Base-by-base conservation (phyloP, 2,888 invertebrate genomes). In the Ommatoiulus sabulosus region DNA sequence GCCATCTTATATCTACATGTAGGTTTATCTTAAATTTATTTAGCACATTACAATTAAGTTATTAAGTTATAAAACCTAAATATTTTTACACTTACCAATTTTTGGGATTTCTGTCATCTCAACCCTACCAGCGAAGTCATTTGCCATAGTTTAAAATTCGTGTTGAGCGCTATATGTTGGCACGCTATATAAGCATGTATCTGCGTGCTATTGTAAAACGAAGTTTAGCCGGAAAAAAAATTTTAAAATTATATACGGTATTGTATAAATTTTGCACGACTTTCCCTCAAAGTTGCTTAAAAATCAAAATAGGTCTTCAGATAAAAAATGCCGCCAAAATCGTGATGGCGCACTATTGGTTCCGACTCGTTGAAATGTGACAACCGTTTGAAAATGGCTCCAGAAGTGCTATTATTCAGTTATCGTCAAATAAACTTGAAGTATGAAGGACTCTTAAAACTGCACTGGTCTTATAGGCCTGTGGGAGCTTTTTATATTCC, bases 71-170 rank as follows among this genome's bases (percentile, higher is more conserved):
- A n/a, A n/a, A n/a, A n/a, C n/a, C 20, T 5, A 24, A 72, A 72
- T 72, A 72, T 72, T 72, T 72, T 20, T 7, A 72, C 72, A 72
- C 72, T 72, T 24, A 72, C 72, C 72, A 72, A 72, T 8, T 72
- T 72, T 72, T 72, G 20, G 24, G 24, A n/a, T 24, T 24, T 72
- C 72, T 20, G 72, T 24, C 72, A 72, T 72, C 72, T 72, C 72
- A 6, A 72, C 8, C 24, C 72, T 72, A 8, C 20, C n/a, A 72
- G 24, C 72, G 20, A 72, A 17, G n/a, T 24, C 72, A 72, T 72
- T 72, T 72, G 72, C 72, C 72, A 72, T 72, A 72, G 24, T 63
- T 63, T 72, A 24, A 24, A 72, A n/a, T 48, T 48, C 48, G 48
- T 48, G 48, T 48, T 48, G 48, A 12, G 48, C 48, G 48, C 3